Evolutionary conservation across 92 coral and sea anemone genomes (phyloP).

Genomic region (Paragorgia papillata): DNA sequence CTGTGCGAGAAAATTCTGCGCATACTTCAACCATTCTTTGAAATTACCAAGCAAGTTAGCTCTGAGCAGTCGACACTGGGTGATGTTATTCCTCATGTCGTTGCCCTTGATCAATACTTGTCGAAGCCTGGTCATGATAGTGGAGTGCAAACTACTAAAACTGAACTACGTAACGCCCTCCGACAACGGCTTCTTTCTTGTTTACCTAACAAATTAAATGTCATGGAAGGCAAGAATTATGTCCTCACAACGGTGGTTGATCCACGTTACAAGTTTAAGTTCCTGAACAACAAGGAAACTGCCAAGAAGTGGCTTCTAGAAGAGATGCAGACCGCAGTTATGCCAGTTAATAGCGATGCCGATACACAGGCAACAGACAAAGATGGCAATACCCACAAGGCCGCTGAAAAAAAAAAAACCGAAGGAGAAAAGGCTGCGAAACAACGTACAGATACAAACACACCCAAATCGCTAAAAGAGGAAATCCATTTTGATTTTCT

Average conservation of each 20-base stretch:
- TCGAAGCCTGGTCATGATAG: slow-evolving; percentile 43
- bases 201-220: slow-evolving; percentile 24
- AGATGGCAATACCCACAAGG: neutral
- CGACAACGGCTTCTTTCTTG: slow-evolving; percentile 39
- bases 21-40: slow-evolving; percentile 40
- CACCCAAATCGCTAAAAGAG: slow-evolving; percentile 38
- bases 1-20: slow-evolving; percentile 45
- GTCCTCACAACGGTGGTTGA: slow-evolving; percentile 40
- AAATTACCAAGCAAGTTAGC: slow-evolving; percentile 37
- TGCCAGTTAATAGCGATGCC: neutral
- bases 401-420: slow-evolving; percentile 11
- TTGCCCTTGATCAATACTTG: slow-evolving; percentile 34
- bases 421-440: slow-evolving; percentile 28
- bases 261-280: slow-evolving; percentile 38
- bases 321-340: slow-evolving; percentile 20
- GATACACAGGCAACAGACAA: slow-evolving; percentile 27
- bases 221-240: slow-evolving; percentile 26
- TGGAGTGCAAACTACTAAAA: slow-evolving; percentile 44
- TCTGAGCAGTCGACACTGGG: slow-evolving; percentile 27
- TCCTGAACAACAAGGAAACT: slow-evolving; percentile 37
- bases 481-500: slow-evolving; percentile 30
- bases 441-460: slow-evolving; percentile 6
- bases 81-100: slow-evolving; percentile 33
- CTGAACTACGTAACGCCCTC: slow-evolving; percentile 30
- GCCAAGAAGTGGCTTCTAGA: slow-evolving; percentile 46